Evolutionary conservation across 1,140 invertebrate species (phyloP).

Genomic region (Drosophila varians): DNA sequence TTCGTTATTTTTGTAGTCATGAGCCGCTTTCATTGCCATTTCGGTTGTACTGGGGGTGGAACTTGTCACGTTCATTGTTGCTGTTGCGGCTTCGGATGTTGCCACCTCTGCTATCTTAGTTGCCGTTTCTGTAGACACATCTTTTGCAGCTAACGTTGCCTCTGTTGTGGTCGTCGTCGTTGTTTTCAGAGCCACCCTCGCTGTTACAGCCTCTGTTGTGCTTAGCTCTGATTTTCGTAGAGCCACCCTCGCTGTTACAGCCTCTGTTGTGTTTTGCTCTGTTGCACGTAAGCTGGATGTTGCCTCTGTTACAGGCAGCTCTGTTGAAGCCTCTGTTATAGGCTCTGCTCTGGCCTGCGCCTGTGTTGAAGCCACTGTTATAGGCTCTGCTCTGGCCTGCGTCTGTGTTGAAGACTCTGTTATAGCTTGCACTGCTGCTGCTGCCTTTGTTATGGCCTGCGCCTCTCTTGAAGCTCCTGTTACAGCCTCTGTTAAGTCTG

Average conservation of each 20-base stretch:
- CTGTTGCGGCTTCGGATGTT: not conserved
- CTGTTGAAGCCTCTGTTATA: constrained; percentile 1
- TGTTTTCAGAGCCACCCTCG: not conserved
- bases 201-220: not conserved
- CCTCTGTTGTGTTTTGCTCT: not conserved
- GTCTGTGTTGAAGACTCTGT: constrained; percentile 6
- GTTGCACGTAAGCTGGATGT: not conserved
- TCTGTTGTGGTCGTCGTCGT: constrained; percentile 11
- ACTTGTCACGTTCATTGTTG: constrained; percentile 10
- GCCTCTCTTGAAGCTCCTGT: constrained; percentile 12
- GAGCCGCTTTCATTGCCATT: constrained; percentile 57
- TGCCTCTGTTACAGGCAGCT: not conserved
- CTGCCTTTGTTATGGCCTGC: constrained; percentile 1
- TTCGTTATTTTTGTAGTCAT: constrained; percentile 26
- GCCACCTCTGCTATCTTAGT: not conserved
- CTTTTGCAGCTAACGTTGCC: not conserved
- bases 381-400: not conserved
- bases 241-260: constrained; percentile 24
- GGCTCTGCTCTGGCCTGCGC: not conserved
- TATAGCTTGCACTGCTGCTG: not conserved
- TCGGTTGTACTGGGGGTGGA: constrained; percentile 37
- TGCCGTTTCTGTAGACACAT: not conserved
- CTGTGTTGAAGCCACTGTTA: constrained; percentile 4
- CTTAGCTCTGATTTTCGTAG: not conserved
- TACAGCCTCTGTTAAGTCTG: too few relatives aligned